Percentiles rank a stretch among this genome's conserved stretches.
Conservation (phyloP, 2,888 invertebrate species). For the Lymantria monacha region DNA sequence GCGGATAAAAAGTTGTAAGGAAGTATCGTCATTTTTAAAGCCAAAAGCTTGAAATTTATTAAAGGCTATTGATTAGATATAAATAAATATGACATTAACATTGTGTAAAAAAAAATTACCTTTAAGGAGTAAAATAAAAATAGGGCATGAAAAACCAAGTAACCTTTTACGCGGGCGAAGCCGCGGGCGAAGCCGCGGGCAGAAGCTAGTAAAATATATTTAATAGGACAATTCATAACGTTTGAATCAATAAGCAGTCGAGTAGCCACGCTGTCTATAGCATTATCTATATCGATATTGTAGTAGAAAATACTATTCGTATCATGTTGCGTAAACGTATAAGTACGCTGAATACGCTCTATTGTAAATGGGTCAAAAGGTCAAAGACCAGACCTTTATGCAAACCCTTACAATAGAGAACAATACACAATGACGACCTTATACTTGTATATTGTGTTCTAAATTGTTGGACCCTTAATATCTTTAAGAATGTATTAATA, state of each 20-base stretch:
- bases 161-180: too few relatives aligned
- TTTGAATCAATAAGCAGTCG: conserved; percentile 15
- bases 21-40: too few relatives aligned
- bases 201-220: too few relatives aligned
- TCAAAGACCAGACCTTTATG: conserved; percentile 61
- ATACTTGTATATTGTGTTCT: conserved; percentile 26
- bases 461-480: conserved; percentile 14
- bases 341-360: conserved; percentile 14
- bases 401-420: conserved; percentile 36
- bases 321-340: conserved; percentile 39
- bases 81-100: too few relatives aligned
- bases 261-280: conserved; percentile 30
- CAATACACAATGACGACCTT: conserved; percentile 34
- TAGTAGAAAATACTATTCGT: conserved; percentile 31
- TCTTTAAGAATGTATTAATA: background rate
- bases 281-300: conserved; percentile 35
- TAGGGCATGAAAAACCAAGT: too few relatives aligned
- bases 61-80: too few relatives aligned
- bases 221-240: conserved; percentile 14
- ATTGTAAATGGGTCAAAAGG: conserved; percentile 55
- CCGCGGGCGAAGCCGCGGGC: too few relatives aligned
- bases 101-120: too few relatives aligned
- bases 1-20: too few relatives aligned
- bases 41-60: too few relatives aligned
- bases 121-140: too few relatives aligned